Base-by-base conservation (phyloP, 2,797 vertebrate species). In the Brachyrhaphis roseni region DNA sequence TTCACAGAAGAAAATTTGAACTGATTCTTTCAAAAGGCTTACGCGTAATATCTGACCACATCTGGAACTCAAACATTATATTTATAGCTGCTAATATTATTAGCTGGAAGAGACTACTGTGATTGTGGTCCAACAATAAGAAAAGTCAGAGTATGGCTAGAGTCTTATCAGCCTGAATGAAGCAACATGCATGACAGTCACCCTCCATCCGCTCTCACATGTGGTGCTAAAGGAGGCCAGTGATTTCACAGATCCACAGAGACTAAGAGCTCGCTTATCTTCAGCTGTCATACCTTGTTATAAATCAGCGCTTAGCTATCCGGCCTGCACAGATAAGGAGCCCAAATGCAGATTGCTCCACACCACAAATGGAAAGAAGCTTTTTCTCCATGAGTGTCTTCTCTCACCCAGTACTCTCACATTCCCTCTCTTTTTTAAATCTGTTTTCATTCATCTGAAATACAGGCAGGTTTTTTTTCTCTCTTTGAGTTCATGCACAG, bases 191-290 rank as follows among this genome's bases (percentile, higher is more conserved):
- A 75, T 91, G 87, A 92, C 86, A 84, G 84, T 87, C 64, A 20
- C 72, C 82, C 74, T 89, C 75, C 89, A 88, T 86, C 82, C 71
- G 8, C 85, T 62, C 82, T 77, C 79, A 75, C 78, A 81, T 28
- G 49, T 36, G 82, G 84, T 86, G 84, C 78, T 92, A 85, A 86
- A 89, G 81, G 79, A 86, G 78, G 77, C 80, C 88, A 31, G 78
- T 85, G 91, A 87, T 76, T 85, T 86, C 82, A 84, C 71, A 78
- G 83, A 86, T 87, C 82, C 90, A 89, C 81, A 57, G 80, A 91
- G 87, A 84, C 86, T 87, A 85, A 91, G 88, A 91, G 86, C 45
- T 77, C 53, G 85, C 92, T 93, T 93, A 95, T 94, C 93, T 85
- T 78, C 73, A 81, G 41, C 83, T 64, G 74, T 93, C 91, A 90